Percentiles rank a stretch among this genome's conserved stretches.
phyloP scores from a whole-genome alignment of 2,113 vertebrate genomes.

The Anser brachyrhynchus region DNA sequence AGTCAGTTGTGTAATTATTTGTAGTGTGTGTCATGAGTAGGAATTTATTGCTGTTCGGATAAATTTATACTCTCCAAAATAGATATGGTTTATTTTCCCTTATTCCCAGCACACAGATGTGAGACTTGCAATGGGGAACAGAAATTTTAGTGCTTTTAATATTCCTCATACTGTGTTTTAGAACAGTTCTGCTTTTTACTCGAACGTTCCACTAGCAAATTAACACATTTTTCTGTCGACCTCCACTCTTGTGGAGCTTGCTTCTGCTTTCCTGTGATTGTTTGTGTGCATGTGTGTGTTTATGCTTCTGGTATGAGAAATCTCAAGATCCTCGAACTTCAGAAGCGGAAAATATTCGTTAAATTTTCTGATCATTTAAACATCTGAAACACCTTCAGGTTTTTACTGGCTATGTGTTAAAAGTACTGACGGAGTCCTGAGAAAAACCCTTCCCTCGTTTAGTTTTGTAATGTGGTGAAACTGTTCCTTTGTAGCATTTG shows the following conservation, averaged over 20 bases:
- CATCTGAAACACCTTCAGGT: background rate
- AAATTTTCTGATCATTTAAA: background rate
- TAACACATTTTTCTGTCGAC: background rate
- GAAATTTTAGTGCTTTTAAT: slow-evolving; percentile 58
- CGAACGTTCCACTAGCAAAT: background rate
- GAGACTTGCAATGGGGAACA: background rate
- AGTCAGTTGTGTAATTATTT: background rate
- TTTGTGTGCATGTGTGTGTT: background rate
- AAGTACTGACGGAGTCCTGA: background rate
- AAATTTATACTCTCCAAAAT: slow-evolving; percentile 29
- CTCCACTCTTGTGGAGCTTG: background rate
- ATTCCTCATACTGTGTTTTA: slow-evolving; percentile 14
- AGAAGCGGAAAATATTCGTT: background rate
- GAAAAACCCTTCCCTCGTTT: background rate
- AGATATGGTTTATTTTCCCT: slow-evolving; percentile 11
- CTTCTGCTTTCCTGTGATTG: background rate
- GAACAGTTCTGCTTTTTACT: background rate
- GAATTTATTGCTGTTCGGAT: slow-evolving; percentile 26
- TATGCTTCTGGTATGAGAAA: background rate
- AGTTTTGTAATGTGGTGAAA: background rate
- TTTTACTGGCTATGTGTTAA: background rate
- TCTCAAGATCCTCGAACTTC: background rate
- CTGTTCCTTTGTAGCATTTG: background rate
- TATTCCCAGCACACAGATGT: background rate
- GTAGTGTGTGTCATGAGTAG: slow-evolving; percentile 29